Conservation (phyloP, 2,888 invertebrate genomes). For the Caenorhabditis wallacei region DNA sequence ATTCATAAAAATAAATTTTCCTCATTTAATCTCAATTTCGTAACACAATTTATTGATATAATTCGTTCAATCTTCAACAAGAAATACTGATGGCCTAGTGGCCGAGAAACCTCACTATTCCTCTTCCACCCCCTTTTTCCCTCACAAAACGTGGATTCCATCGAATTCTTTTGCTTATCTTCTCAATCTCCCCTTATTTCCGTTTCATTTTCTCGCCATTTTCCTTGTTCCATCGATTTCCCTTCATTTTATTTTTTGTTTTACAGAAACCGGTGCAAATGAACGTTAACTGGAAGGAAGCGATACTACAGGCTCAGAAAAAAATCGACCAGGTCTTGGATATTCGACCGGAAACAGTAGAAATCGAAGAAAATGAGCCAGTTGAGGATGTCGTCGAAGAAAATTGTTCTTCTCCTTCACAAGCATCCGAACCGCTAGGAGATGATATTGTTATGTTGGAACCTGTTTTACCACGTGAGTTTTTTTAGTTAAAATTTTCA, state of each 20-base stretch:
- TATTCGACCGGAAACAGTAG: constrained; percentile 55
- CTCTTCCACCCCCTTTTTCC: constrained; percentile 15
- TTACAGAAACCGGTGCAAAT: not conserved
- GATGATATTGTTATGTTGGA: constrained; percentile 37
- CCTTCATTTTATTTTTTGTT: not conserved
- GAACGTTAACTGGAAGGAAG: constrained; percentile 60
- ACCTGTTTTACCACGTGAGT: constrained; percentile 46
- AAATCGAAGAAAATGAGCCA: constrained; percentile 4
- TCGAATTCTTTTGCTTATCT: constrained; percentile 18
- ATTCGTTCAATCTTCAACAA: not conserved
- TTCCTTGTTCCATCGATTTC: not conserved
- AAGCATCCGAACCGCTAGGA: constrained; percentile 8
- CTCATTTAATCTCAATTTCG: too few relatives aligned
- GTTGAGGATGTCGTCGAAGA: not conserved
- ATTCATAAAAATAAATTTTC: too few relatives aligned
- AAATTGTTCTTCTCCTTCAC: constrained; percentile 24
- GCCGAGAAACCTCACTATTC: constrained; percentile 2
- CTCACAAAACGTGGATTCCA: constrained; percentile 23
- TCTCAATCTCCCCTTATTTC: constrained; percentile 3
- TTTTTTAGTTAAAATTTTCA: not conserved
- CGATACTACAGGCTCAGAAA: constrained; percentile 70
- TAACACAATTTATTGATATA: not conserved
- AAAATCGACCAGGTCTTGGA: constrained; percentile 73
- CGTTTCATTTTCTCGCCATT: not conserved
- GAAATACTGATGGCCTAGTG: not conserved